phyloP scores from a whole-genome alignment of 1,140 invertebrate genomes.

The Teleopsis dalmanni region DNA sequence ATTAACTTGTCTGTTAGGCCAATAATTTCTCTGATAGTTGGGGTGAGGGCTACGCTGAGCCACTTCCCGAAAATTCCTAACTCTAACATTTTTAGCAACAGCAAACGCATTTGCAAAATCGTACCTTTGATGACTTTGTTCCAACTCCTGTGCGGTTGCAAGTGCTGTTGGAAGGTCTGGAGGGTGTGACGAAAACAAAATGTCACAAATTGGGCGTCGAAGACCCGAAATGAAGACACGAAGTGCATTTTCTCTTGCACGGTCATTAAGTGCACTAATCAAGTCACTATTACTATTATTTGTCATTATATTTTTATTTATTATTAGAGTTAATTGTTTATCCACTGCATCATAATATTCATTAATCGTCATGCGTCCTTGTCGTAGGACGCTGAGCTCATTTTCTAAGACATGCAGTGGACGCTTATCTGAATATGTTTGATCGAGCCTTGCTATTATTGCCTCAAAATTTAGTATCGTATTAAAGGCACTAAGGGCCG shows the following conservation, averaged over 20 bases:
- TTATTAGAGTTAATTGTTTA: slow-evolving; percentile 12
- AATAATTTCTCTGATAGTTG: too few species aligned
- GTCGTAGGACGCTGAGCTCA: slow-evolving; percentile 12
- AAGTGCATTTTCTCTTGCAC: slow-evolving; percentile 10
- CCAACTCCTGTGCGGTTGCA: slow-evolving; percentile 15
- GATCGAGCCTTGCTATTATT: slow-evolving; percentile 14
- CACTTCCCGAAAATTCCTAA: too few species aligned
- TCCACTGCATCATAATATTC: slow-evolving; percentile 15
- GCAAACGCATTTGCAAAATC: slow-evolving; percentile 17
- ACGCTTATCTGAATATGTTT: slow-evolving; percentile 17
- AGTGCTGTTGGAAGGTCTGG: slow-evolving; percentile 15
- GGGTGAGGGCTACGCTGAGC: too few species aligned
- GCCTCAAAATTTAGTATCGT: slow-evolving; percentile 19
- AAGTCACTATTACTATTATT: slow-evolving; percentile 7
- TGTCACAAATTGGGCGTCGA: slow-evolving; percentile 7
- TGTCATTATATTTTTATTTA: slow-evolving; percentile 16
- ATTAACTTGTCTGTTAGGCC: too few species aligned
- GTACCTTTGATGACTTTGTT: slow-evolving; percentile 17
- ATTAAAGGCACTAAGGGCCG: slow-evolving; percentile 14
- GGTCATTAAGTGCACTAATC: slow-evolving; percentile 11
- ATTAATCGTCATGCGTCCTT: slow-evolving; percentile 9
- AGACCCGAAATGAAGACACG: slow-evolving; percentile 14
- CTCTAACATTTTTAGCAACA: too few species aligned
- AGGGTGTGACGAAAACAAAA: slow-evolving; percentile 13
- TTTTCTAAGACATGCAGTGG: slow-evolving; percentile 16